Evolutionary conservation across 2,113 vertebrate species (phyloP).

Genomic region (Artemisiospiza belli): DNA sequence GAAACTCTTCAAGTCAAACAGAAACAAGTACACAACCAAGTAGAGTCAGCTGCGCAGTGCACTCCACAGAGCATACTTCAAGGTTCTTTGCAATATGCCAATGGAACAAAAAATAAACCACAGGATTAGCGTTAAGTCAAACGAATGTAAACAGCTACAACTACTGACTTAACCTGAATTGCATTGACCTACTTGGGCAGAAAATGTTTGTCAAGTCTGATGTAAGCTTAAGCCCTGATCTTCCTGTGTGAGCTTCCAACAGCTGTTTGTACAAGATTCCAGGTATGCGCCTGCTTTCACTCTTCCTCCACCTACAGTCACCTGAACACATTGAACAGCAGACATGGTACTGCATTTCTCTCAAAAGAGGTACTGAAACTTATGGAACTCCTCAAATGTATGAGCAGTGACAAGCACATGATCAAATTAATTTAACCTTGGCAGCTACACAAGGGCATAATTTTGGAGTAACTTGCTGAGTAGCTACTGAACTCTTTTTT

Average conservation of each 20-base stretch:
- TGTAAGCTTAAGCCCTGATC: constrained; percentile 6
- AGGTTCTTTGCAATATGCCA: neutral
- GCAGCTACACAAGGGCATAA: neutral
- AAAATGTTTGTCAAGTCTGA: constrained; percentile 52
- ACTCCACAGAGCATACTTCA: neutral
- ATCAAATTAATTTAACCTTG: neutral
- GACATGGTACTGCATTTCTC: neutral
- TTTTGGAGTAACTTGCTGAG: neutral
- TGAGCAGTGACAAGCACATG: neutral
- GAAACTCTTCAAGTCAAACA: neutral
- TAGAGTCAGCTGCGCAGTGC: neutral
- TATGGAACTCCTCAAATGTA: accelerated
- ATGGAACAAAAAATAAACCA: constrained; percentile 30
- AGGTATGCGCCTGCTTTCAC: constrained; percentile 1
- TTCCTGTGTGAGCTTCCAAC: neutral
- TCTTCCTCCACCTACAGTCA: neutral
- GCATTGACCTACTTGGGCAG: constrained; percentile 59
- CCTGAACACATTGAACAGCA: neutral
- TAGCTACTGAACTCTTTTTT: neutral
- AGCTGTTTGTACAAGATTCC: neutral
- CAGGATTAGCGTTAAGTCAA: constrained; percentile 13
- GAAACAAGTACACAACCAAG: neutral
- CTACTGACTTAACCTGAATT: constrained; percentile 58
- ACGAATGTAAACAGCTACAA: constrained; percentile 45
- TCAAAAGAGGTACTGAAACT: neutral